phyloP scores from a whole-genome alignment of 2,888 invertebrate species.

The Lasioglossum malachurum region DNA sequence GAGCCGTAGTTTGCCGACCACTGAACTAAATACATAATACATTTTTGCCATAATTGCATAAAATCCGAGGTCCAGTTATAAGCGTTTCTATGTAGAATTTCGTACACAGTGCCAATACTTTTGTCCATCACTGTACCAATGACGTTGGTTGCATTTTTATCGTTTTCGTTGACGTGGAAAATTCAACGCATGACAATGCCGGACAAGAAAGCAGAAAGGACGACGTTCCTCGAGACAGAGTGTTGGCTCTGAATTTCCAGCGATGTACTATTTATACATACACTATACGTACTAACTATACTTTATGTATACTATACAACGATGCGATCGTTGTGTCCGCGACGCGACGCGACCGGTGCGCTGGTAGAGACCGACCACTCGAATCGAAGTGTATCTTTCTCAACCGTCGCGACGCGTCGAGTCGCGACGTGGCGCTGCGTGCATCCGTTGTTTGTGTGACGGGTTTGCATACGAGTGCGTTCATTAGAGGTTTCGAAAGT shows the following conservation, averaged over 20 bases:
- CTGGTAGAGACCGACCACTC: too few relatives aligned
- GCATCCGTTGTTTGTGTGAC: constrained; percentile 25
- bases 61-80: too few relatives aligned
- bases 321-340: too few relatives aligned
- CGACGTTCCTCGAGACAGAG: not conserved
- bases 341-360: too few relatives aligned
- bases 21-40: too few relatives aligned
- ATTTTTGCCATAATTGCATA: too few relatives aligned
- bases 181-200: not conserved
- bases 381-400: not conserved
- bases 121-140: not conserved
- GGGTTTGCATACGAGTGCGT: constrained; percentile 19
- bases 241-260: too few relatives aligned
- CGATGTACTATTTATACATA: too few relatives aligned
- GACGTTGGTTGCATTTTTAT: not conserved
- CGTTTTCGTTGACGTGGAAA: not conserved
- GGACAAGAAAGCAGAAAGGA: not conserved
- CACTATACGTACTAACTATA: too few relatives aligned
- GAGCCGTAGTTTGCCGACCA: too few relatives aligned
- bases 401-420: not conserved
- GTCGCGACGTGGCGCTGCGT: not conserved
- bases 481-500: constrained; percentile 67
- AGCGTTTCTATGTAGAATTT: not conserved
- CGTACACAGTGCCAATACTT: not conserved
- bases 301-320: too few relatives aligned